Conservation (phyloP, 2,888 invertebrate species). For the Magallana nippona region DNA sequence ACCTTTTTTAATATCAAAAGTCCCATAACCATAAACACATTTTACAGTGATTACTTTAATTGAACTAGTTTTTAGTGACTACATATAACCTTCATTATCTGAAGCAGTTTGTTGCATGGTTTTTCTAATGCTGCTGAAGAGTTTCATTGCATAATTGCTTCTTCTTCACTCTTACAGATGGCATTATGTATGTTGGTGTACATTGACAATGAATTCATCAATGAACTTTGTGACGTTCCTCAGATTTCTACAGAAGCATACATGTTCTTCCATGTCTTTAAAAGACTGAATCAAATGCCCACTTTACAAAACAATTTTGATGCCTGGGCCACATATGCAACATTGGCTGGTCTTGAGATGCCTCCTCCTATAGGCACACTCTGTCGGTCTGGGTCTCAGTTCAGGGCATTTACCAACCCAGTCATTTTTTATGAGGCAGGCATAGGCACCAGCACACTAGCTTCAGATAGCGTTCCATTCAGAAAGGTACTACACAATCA, state of each 20-base stretch:
- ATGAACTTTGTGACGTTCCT: slow-evolving; percentile 63
- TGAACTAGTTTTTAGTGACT: too few relatives aligned
- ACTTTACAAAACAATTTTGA: slow-evolving; percentile 47
- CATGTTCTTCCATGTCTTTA: slow-evolving; percentile 62
- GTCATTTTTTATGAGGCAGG: slow-evolving; percentile 64
- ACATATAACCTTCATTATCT: too few relatives aligned
- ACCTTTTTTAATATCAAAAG: too few relatives aligned
- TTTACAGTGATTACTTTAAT: too few relatives aligned
- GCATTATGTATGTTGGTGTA: slow-evolving; percentile 59
- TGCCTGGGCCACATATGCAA: slow-evolving; percentile 55
- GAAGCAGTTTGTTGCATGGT: too few relatives aligned
- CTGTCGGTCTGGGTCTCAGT: slow-evolving; percentile 64
- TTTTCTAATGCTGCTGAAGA: too few relatives aligned
- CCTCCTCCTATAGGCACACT: slow-evolving; percentile 55
- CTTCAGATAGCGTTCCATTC: slow-evolving; percentile 53
- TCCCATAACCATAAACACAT: too few relatives aligned
- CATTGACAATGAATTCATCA: slow-evolving; percentile 48
- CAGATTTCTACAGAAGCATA: slow-evolving; percentile 54
- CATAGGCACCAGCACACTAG: slow-evolving; percentile 53
- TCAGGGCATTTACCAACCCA: slow-evolving; percentile 60
- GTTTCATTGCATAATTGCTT: too few relatives aligned
- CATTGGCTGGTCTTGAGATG: slow-evolving; percentile 56
- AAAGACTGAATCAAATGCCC: slow-evolving; percentile 63
- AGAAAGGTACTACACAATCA: slow-evolving; percentile 50
- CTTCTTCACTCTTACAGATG: slow-evolving; percentile 49